Conservation (phyloP, 2,797 vertebrate species). For the Trichosurus vulpecula region DNA sequence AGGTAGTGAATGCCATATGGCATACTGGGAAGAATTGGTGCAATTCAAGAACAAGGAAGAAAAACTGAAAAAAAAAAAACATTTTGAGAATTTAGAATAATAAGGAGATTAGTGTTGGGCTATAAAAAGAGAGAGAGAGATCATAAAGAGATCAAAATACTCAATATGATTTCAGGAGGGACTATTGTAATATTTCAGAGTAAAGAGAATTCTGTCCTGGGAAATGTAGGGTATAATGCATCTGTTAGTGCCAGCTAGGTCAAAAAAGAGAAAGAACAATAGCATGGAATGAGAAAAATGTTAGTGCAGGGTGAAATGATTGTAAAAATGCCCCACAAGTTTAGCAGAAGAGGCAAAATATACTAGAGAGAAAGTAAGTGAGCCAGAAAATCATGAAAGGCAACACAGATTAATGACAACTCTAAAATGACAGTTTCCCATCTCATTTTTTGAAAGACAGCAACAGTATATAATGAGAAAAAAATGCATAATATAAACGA, state of each 20-base stretch:
- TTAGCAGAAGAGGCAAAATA: no score
- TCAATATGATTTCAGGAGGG: not conserved
- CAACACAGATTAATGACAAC: no score
- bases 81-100: not conserved
- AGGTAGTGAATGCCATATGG: not conserved
- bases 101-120: not conserved
- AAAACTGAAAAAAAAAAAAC: not conserved
- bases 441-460: no score
- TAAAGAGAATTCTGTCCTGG: not conserved
- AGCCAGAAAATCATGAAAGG: no score
- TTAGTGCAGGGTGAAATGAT: no score
- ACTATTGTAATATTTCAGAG: not conserved
- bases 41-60: not conserved
- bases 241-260: not conserved
- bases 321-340: no score
- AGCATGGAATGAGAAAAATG: no score
- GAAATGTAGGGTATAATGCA: not conserved
- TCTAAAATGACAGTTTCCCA: no score
- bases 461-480: no score
- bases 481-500: no score
- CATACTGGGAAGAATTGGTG: not conserved
- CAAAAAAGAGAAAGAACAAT: not conserved
- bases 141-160: not conserved
- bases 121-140: not conserved
- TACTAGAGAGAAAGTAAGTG: no score